Evolutionary conservation across 2,113 vertebrate genomes (phyloP).

Genomic region (Bombycilla garrulus): DNA sequence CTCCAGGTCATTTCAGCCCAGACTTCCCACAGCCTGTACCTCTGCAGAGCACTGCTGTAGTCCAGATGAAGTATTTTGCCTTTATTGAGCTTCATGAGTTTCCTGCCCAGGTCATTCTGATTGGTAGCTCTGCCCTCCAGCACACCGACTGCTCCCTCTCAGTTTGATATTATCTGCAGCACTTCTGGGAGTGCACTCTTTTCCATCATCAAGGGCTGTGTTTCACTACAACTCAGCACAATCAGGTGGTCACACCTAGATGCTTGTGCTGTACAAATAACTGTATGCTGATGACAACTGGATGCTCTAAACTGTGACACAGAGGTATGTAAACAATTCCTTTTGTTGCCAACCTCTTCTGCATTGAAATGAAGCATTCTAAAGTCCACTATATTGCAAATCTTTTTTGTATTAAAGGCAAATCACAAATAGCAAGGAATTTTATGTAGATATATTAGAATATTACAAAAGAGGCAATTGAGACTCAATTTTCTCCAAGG

Average conservation of each 20-base stretch:
- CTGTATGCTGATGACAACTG: background rate
- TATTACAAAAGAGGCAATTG: background rate
- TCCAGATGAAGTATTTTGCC: background rate
- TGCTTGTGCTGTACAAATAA: background rate
- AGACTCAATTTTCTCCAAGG: background rate
- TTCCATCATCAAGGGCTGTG: fast-evolving
- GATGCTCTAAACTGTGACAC: background rate
- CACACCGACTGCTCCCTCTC: background rate
- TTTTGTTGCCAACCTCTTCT: background rate
- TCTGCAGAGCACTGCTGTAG: background rate
- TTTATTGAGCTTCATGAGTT: background rate
- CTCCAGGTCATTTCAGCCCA: background rate
- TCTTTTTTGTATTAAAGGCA: background rate
- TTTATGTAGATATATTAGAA: background rate
- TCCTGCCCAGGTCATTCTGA: background rate
- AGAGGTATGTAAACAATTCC: background rate
- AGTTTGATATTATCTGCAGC: background rate
- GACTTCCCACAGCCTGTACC: background rate
- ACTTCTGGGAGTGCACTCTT: background rate
- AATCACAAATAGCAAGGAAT: background rate
- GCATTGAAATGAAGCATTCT: background rate
- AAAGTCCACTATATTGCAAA: background rate
- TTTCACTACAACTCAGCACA: background rate
- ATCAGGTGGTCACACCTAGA: background rate
- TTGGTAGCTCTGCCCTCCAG: background rate